Conservation (phyloP, 1,140 invertebrate species). For the Drosophila arizonae region DNA sequence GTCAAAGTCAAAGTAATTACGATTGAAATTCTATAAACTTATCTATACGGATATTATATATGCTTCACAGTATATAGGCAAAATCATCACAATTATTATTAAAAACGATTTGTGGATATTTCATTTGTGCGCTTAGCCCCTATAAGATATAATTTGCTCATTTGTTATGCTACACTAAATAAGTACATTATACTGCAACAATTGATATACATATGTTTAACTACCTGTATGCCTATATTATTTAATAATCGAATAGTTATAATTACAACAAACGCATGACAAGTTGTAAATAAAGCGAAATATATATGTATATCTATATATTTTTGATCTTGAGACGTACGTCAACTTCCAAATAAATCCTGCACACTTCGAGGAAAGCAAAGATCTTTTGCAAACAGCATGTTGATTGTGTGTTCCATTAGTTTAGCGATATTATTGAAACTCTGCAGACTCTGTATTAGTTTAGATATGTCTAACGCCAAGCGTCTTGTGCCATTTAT, state of each 20-base stretch:
- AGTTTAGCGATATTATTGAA: neutral
- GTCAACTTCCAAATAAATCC: neutral
- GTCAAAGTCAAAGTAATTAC: constrained; percentile 17
- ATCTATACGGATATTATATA: constrained; percentile 25
- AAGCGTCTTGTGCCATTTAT: constrained; percentile 38
- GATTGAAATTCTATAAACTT: constrained; percentile 39
- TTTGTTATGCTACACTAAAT: constrained; percentile 29
- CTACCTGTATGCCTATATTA: constrained; percentile 46
- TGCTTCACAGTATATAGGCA: constrained; percentile 13
- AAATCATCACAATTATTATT: constrained; percentile 38
- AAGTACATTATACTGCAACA: constrained; percentile 2
- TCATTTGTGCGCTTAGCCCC: constrained; percentile 45
- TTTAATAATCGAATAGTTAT: constrained; percentile 53
- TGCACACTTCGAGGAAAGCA: neutral
- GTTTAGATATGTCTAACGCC: constrained; percentile 12
- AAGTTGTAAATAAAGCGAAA: constrained; percentile 65
- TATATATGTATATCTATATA: constrained; percentile 49
- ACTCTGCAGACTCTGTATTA: neutral
- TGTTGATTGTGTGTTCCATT: neutral
- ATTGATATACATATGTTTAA: constrained; percentile 23
- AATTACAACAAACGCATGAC: constrained; percentile 52
- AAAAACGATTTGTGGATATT: constrained; percentile 37
- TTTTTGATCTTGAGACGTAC: constrained; percentile 6
- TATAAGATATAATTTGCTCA: constrained; percentile 49
- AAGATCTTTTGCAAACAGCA: neutral